A percentile compares a stretch with the other conserved stretches of the same genome.
These are phyloP conservation scores for Troides helena DNA, from an alignment of 2,888 invertebrate genomes.

Conservation along the genomic window DNA sequence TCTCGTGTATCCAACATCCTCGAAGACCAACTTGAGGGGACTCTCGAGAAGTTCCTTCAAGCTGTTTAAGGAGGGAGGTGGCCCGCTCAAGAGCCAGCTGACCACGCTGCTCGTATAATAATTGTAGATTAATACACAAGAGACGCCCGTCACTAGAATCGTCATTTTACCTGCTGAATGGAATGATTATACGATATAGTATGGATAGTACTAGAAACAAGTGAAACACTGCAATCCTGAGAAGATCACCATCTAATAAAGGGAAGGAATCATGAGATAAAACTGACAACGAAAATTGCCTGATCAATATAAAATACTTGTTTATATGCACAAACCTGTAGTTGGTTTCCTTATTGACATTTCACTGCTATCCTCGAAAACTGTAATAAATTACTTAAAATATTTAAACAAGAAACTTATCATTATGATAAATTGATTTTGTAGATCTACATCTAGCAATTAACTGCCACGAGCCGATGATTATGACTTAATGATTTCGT, in stretches of 20 bases:
- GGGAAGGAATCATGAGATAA: too few relatives aligned
- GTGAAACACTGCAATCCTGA: too few relatives aligned
- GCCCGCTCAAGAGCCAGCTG: constrained; percentile 76
- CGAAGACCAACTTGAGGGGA: constrained; percentile 69
- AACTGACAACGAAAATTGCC: too few relatives aligned
- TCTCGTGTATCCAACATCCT: constrained; percentile 71
- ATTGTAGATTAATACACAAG: constrained; percentile 73
- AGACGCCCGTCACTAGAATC: constrained; percentile 59
- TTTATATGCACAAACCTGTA: constrained; percentile 44
- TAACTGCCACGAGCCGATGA: too few relatives aligned
- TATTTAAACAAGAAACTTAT: too few relatives aligned
- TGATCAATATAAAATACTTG: too few relatives aligned
- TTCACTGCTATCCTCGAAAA: constrained; percentile 57
- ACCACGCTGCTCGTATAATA: constrained; percentile 82
- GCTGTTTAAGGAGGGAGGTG: constrained; percentile 72
- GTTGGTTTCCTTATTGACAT: constrained; percentile 39
- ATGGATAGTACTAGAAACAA: not conserved
- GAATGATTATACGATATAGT: not conserved
- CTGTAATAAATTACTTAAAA: constrained; percentile 42
- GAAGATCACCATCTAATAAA: too few relatives aligned
- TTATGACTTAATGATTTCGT: too few relatives aligned
- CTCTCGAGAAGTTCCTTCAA: constrained; percentile 74
- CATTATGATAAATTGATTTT: too few relatives aligned
- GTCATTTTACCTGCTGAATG: constrained; percentile 55
- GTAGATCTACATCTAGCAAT: too few relatives aligned